phyloP scores from a whole-genome alignment of 2,888 invertebrate species.

The Carterocephalus palaemon region DNA sequence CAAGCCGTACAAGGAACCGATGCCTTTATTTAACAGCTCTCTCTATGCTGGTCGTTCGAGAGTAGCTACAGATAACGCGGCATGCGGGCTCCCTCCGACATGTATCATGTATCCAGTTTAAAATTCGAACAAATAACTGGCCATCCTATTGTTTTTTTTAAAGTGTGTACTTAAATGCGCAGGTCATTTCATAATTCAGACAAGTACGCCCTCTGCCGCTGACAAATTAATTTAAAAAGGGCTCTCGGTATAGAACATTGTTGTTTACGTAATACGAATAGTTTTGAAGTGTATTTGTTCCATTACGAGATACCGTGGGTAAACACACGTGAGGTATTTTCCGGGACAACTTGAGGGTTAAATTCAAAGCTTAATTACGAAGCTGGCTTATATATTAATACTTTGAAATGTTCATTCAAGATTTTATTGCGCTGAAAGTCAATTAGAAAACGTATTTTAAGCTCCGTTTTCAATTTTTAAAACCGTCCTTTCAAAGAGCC shows the following conservation, averaged over 20 bases:
- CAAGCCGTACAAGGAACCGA: constrained; percentile 46
- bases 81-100: constrained; percentile 58
- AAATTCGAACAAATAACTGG: constrained; percentile 42
- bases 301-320: too few relatives aligned
- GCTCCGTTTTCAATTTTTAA: constrained; percentile 57
- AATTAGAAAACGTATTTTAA: constrained; percentile 48
- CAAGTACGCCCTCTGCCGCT: background rate
- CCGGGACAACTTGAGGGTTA: constrained; percentile 1
- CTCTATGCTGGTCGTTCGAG: constrained; percentile 49
- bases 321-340: too few relatives aligned
- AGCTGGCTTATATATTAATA: constrained; percentile 17
- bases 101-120: constrained; percentile 64
- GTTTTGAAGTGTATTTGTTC: too few relatives aligned
- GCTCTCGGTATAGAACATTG: too few relatives aligned
- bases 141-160: constrained; percentile 26
- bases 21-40: constrained; percentile 49
- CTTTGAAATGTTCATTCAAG: constrained; percentile 33
- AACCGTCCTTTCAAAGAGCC: constrained; percentile 54
- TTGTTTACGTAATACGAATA: too few relatives aligned
- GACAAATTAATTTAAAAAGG: too few relatives aligned
- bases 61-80: constrained; percentile 57
- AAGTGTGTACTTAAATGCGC: constrained; percentile 5
- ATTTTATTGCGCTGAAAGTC: constrained; percentile 44
- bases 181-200: constrained; percentile 2
- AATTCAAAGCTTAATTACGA: constrained; percentile 2